Base-by-base conservation (phyloP, 2,113 vertebrate genomes). In the Platichthys stellatus region DNA sequence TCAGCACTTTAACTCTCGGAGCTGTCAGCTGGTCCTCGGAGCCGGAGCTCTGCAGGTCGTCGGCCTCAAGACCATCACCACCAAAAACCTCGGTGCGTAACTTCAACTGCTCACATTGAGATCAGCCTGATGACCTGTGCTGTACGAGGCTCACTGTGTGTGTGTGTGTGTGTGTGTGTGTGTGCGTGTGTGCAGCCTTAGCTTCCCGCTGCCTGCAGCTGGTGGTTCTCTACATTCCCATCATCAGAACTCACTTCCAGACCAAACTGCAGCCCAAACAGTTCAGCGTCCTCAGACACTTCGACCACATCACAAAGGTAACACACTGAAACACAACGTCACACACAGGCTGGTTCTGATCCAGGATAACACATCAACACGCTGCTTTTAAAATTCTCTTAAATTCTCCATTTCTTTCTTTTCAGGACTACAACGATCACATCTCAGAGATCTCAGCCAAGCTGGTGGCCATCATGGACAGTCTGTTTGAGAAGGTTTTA, bases 291-390 rank as follows among this genome's bases (percentile, higher is more conserved):
- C 97, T 99, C 78, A 90, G 97, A 76, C 97, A 98, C 92, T 99
- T 99, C 76, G 96, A 98, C 95, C 98, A 99, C 93, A 99, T 99
- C 89, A 98, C 95, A 4, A 99, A 99, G 97, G 98, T 98, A 95
- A 90, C 40, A 11, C 40, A 43, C 40, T 43, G 40, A 43, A 13
- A 11, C 40, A 13, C 40, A 13, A 43, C 11, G 40, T 43, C 11
- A 43, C 40, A 31, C 31, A 31, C 31, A 7, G 31, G 6, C 5
- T 31, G 6, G 6, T 31, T 31, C 31, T 31, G 6, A 31, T 31
- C 31, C 5, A 31, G 31, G 31, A 31, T 7, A 31, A 31, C 31
- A 31, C 5, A 31, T 31, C 28, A 1, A 31, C 28, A 5, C 5
- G 1, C 28, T 31, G 28, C 38, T 40, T 12, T 40, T 40, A 11